phyloP scores from a whole-genome alignment of 2,888 invertebrate species.

The Limnephilus marmoratus region DNA sequence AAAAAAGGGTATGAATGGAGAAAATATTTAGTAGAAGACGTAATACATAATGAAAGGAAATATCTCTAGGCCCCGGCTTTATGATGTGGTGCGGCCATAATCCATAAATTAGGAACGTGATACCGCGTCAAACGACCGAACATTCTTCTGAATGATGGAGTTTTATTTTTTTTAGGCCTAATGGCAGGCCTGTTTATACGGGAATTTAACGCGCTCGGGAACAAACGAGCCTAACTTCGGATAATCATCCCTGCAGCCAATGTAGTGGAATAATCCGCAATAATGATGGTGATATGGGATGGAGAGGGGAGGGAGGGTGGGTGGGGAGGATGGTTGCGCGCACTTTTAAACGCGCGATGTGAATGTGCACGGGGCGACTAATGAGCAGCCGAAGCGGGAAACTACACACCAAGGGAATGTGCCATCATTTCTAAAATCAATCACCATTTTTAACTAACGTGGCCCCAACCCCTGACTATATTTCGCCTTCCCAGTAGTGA shows the following conservation, averaged over 20 bases:
- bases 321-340: constrained; percentile 32
- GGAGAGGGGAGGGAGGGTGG: background rate
- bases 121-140: constrained; percentile 30
- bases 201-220: constrained; percentile 21
- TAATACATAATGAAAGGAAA: constrained; percentile 20
- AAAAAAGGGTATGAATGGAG: background rate
- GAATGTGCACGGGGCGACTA: constrained; percentile 46
- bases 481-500: background rate
- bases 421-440: background rate
- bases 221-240: constrained; percentile 20
- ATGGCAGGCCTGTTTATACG: constrained; percentile 15
- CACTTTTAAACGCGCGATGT: constrained; percentile 49
- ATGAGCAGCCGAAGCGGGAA: constrained; percentile 35
- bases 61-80: constrained; percentile 7
- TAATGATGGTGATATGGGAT: constrained; percentile 55
- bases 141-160: constrained; percentile 31
- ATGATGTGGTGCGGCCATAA: constrained; percentile 21
- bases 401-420: background rate
- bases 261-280: constrained; percentile 60
- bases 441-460: background rate
- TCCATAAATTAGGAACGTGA: constrained; percentile 43
- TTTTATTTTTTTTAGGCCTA: constrained; percentile 7
- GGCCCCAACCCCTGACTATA: background rate
- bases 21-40: constrained; percentile 6
- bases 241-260: constrained; percentile 50